Conservation (phyloP, 1,140 invertebrate species). For the Drosophila nasuta region DNA sequence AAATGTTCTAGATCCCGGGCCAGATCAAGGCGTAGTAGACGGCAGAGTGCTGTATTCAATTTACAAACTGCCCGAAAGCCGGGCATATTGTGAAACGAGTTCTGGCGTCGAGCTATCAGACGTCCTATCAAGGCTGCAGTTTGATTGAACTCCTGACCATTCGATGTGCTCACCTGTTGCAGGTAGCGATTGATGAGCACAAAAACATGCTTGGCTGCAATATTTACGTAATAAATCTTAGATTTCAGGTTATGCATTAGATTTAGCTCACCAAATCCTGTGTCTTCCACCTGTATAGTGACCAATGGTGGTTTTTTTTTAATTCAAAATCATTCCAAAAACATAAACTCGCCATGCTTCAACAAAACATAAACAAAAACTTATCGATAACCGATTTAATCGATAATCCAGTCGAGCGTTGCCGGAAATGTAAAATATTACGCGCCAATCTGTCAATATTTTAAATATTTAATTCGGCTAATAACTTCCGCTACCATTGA, state of each 20-base stretch:
- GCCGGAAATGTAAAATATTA: neutral
- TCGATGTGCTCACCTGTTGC: constrained; percentile 38
- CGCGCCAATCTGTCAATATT: neutral
- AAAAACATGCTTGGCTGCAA: constrained; percentile 64
- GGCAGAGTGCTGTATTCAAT: constrained; percentile 70
- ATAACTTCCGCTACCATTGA: neutral
- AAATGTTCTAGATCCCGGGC: constrained; percentile 65
- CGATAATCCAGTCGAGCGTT: neutral
- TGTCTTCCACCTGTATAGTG: constrained; percentile 59
- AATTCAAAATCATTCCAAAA: constrained; percentile 82
- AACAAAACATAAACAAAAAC: constrained; percentile 33
- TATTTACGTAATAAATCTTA: neutral
- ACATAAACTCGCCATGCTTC: constrained; percentile 47
- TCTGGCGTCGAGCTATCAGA: constrained; percentile 75
- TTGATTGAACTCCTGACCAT: constrained; percentile 57
- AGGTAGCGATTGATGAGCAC: constrained; percentile 62
- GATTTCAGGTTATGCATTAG: neutral
- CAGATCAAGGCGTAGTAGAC: constrained; percentile 69
- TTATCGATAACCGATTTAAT: constrained; percentile 12
- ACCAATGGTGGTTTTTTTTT: constrained; percentile 75
- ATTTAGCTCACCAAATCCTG: constrained; percentile 53
- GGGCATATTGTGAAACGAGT: constrained; percentile 70
- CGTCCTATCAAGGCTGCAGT: constrained; percentile 72
- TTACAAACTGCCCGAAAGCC: constrained; percentile 71
- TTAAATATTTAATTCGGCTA: neutral